Evolutionary conservation across 2,888 invertebrate genomes (phyloP).

Genomic region (Anodontia alba): DNA sequence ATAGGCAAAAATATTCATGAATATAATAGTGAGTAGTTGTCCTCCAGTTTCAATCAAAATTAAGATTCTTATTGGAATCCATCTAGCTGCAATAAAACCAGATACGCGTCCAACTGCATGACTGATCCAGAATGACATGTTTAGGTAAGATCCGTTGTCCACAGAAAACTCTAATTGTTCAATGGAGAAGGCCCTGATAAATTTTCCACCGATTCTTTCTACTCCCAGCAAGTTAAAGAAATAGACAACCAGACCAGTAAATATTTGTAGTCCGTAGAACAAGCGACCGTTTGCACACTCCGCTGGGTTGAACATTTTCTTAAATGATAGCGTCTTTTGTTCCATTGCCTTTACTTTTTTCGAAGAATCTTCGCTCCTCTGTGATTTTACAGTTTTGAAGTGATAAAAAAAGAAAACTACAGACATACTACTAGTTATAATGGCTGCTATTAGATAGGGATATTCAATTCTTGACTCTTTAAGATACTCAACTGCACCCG

Average conservation of each 20-base stretch:
- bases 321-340: neutral
- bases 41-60: conserved; percentile 63
- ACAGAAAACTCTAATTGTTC: conserved; percentile 66
- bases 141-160: conserved; percentile 63
- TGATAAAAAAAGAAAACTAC: conserved; percentile 63
- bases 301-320: conserved; percentile 61
- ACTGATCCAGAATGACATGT: conserved; percentile 73
- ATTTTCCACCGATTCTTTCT: conserved; percentile 69
- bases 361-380: neutral
- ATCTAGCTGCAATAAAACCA: conserved; percentile 62
- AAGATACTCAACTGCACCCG: conserved; percentile 17
- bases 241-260: conserved; percentile 64
- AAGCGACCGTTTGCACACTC: conserved; percentile 66
- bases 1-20: conserved; percentile 64
- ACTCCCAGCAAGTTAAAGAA: conserved; percentile 69
- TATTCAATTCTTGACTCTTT: conserved; percentile 67
- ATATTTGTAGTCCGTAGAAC: conserved; percentile 61
- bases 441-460: conserved; percentile 63
- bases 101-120: conserved; percentile 65
- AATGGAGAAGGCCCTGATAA: conserved; percentile 69
- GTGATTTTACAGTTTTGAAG: conserved; percentile 26
- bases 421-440: conserved; percentile 52
- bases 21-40: conserved; percentile 45
- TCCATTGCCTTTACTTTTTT: neutral
- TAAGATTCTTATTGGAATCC: conserved; percentile 64